A percentile compares a stretch with the other conserved stretches of the same genome.
These are phyloP conservation scores for Bubalus kerabau DNA, from an alignment of 2,113 vertebrate species.

Conservation along the genomic window DNA sequence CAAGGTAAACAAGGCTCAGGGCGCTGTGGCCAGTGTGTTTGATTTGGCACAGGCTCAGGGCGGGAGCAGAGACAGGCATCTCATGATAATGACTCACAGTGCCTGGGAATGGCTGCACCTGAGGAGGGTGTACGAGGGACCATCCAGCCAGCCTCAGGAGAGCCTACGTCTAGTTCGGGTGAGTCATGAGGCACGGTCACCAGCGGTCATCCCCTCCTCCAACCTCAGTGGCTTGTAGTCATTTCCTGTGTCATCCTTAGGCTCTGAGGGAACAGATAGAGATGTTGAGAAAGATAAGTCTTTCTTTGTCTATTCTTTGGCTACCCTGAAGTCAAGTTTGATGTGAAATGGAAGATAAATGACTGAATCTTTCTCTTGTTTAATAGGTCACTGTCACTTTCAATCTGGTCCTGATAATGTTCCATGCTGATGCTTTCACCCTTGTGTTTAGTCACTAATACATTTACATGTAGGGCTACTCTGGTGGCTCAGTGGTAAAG, in stretches of 20 bases:
- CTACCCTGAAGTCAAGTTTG: not conserved
- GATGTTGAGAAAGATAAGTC: not conserved
- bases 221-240: too few species aligned
- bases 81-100: conserved; percentile 19
- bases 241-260: not conserved
- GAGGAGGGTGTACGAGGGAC: not conserved
- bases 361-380: not conserved
- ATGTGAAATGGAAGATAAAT: not conserved
- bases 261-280: not conserved
- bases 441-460: not conserved
- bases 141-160: not conserved
- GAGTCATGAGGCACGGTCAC: not conserved
- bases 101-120: not conserved
- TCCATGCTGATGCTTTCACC: not conserved
- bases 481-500: not conserved
- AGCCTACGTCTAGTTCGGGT: not conserved
- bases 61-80: not conserved
- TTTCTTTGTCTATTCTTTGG: not conserved
- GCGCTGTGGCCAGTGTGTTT: not conserved
- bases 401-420: not conserved
- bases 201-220: not conserved
- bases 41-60: not conserved
- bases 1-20: not conserved
- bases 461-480: not conserved
- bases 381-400: not conserved